A percentile compares a stretch with the other conserved stretches of the same genome.
Evolutionary conservation across 2,113 vertebrate species (phyloP).

Genomic region (Puffinus mauretanicus): DNA sequence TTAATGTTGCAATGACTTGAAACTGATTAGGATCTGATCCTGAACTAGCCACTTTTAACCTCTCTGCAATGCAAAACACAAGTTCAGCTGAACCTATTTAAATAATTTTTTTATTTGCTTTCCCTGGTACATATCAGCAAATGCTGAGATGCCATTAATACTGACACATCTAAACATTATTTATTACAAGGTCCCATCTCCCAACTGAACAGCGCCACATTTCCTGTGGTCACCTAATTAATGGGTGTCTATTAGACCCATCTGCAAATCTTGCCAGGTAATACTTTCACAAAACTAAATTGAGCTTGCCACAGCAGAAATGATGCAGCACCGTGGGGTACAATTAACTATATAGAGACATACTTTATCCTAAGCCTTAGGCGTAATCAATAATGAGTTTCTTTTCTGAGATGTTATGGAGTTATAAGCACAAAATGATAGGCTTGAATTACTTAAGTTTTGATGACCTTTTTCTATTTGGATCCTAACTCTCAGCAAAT

Average conservation of each 20-base stretch:
- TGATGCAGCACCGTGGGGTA: slow-evolving; percentile 63
- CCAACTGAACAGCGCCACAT: slow-evolving; percentile 22
- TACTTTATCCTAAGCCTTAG: slow-evolving; percentile 69
- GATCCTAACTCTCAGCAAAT: slow-evolving; percentile 53
- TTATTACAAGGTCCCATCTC: slow-evolving; percentile 48
- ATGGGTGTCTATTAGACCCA: slow-evolving; percentile 76
- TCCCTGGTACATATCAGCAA: not conserved
- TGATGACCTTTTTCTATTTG: slow-evolving; percentile 68
- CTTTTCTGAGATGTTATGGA: slow-evolving; percentile 61
- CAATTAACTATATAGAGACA: slow-evolving; percentile 76
- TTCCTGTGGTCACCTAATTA: slow-evolving; percentile 74
- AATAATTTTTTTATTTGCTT: slow-evolving; percentile 63
- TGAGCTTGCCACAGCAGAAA: slow-evolving; percentile 75
- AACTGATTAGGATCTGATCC: not conserved
- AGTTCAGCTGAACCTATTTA: slow-evolving; percentile 22
- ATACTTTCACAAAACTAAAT: slow-evolving; percentile 74
- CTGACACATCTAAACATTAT: slow-evolving; percentile 41
- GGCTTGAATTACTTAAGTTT: slow-evolving; percentile 69
- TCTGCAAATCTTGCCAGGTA: slow-evolving; percentile 72
- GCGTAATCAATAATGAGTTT: slow-evolving; percentile 80
- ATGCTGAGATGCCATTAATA: slow-evolving; percentile 41
- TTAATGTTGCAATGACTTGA: not conserved
- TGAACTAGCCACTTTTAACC: not conserved
- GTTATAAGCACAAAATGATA: slow-evolving; percentile 53
- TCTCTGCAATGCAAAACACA: not conserved